Evolutionary conservation across 1,140 invertebrate genomes (phyloP).

Genomic region (Cyrtorhinus lividipennis): DNA sequence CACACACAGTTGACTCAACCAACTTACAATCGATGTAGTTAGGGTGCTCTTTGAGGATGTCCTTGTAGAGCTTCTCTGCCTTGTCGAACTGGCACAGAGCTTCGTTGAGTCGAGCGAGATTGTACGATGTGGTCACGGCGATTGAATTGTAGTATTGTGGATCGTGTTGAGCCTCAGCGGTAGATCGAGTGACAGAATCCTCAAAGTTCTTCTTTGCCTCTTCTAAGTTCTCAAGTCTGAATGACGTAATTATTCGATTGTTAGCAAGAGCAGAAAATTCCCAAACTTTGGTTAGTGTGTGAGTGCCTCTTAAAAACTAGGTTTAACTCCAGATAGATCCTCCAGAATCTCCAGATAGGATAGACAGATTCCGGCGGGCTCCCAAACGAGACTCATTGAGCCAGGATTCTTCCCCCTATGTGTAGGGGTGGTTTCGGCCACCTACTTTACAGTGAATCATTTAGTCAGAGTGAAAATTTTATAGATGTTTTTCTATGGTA

Average conservation of each 20-base stretch:
- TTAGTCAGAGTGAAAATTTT: too few relatives aligned
- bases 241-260: background rate
- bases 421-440: too few relatives aligned
- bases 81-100: slow-evolving; percentile 83
- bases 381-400: too few relatives aligned
- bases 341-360: too few relatives aligned
- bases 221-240: slow-evolving; percentile 59
- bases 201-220: slow-evolving; percentile 76
- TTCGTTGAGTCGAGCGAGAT: slow-evolving; percentile 86
- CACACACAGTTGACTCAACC: background rate
- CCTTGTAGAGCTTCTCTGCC: slow-evolving; percentile 94
- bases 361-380: too few relatives aligned
- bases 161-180: slow-evolving; percentile 67
- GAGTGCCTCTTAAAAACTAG: too few relatives aligned
- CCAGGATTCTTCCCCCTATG: too few relatives aligned
- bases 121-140: slow-evolving; percentile 92
- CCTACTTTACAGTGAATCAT: too few relatives aligned
- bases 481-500: too few relatives aligned
- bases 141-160: slow-evolving; percentile 93
- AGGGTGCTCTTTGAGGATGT: slow-evolving; percentile 92
- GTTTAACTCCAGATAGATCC: too few relatives aligned
- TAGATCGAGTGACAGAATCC: slow-evolving; percentile 66
- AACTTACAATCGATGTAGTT: slow-evolving; percentile 97
- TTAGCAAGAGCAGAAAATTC: background rate
- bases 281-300: too few relatives aligned